Percentiles rank a stretch among this genome's conserved stretches.
Evolutionary conservation across 2,797 vertebrate genomes (phyloP).

Genomic region (Bucorvus abyssinicus): DNA sequence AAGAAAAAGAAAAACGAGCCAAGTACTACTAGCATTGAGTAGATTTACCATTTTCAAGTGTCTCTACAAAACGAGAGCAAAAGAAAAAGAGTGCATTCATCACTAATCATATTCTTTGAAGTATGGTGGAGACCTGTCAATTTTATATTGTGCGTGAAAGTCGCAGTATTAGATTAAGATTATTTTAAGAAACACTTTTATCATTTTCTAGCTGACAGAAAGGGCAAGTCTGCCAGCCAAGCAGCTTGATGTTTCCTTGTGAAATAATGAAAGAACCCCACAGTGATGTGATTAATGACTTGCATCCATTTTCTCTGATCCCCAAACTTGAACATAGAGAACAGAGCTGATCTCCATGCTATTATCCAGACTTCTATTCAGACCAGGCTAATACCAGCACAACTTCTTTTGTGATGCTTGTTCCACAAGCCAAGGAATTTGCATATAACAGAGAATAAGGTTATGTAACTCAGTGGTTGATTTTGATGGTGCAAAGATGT

Average conservation of each 20-base stretch:
- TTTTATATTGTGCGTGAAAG: conserved; percentile 31
- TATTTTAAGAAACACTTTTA: conserved; percentile 70
- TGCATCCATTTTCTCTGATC: conserved; percentile 50
- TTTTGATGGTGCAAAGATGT: background rate
- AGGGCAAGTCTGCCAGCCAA: conserved; percentile 8
- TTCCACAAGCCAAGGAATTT: conserved; percentile 44
- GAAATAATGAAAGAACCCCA: conserved; percentile 45
- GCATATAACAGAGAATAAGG: conserved; percentile 45
- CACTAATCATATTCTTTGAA: conserved; percentile 61
- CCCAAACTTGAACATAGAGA: conserved; percentile 30
- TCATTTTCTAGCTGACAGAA: conserved; percentile 55
- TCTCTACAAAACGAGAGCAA: conserved; percentile 37
- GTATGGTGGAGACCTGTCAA: conserved; percentile 40
- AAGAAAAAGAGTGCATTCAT: conserved; percentile 3
- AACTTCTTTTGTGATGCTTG: conserved; percentile 26
- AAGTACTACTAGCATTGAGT: background rate
- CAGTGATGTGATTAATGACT: conserved; percentile 58
- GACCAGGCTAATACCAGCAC: conserved; percentile 46
- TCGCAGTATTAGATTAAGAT: conserved; percentile 58
- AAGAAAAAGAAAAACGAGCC: background rate
- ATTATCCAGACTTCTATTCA: conserved; percentile 54
- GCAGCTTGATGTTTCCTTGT: background rate
- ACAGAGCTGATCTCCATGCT: background rate
- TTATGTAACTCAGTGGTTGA: conserved; percentile 47
- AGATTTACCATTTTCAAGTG: conserved; percentile 53